Evolutionary conservation across 2,113 vertebrate species (phyloP).

Genomic region (Epinephelus cyanopodus): DNA sequence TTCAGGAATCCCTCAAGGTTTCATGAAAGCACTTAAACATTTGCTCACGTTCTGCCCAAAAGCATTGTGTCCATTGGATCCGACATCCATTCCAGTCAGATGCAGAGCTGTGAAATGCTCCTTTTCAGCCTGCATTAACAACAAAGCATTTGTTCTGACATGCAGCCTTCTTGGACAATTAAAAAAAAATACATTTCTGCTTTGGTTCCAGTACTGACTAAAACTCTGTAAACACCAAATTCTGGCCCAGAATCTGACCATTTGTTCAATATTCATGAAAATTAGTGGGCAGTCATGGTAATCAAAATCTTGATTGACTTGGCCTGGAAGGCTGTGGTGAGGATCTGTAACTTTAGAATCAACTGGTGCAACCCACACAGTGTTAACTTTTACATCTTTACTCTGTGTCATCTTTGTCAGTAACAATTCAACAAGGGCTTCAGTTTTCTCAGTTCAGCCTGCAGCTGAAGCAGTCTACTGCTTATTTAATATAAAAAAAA

Average conservation of each 20-base stretch:
- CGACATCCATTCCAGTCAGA: constrained; percentile 64
- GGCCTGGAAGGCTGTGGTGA: constrained; percentile 78
- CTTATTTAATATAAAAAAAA: not conserved
- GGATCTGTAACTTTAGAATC: constrained; percentile 44
- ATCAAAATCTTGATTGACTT: constrained; percentile 42
- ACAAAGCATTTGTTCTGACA: constrained; percentile 52
- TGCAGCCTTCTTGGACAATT: constrained; percentile 73
- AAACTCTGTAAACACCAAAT: not conserved
- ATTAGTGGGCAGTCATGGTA: not conserved
- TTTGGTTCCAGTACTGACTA: not conserved
- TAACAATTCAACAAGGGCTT: constrained; percentile 41
- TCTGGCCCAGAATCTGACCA: constrained; percentile 1
- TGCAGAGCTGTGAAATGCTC: constrained; percentile 76
- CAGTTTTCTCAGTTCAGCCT: constrained; percentile 19
- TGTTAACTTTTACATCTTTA: constrained; percentile 57
- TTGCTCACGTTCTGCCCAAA: constrained; percentile 69
- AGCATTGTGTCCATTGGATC: constrained; percentile 71
- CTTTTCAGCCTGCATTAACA: constrained; percentile 69
- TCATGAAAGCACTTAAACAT: constrained; percentile 60
- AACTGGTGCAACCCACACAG: constrained; percentile 46
- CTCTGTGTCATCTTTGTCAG: constrained; percentile 79
- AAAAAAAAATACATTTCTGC: constrained; percentile 11
- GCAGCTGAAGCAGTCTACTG: constrained; percentile 20
- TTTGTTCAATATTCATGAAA: constrained; percentile 1
- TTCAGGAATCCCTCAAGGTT: constrained; percentile 67